Percentiles rank a stretch among this genome's conserved stretches.
phyloP scores from a whole-genome alignment of 2,888 invertebrate genomes.

The Orthosia gracilis region DNA sequence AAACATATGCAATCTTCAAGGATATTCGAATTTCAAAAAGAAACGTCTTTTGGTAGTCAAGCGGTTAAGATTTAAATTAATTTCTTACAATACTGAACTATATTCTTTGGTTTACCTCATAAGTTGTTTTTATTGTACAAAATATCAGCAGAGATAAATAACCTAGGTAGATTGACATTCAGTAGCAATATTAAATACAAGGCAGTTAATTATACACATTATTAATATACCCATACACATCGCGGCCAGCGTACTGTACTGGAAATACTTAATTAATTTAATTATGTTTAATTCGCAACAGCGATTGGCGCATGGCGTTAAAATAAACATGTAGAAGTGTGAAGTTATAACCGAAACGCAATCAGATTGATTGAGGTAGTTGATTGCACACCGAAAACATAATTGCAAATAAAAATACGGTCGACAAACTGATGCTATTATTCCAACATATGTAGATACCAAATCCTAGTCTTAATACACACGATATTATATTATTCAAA shows the following conservation, averaged over 20 bases:
- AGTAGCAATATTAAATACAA: conserved; percentile 66
- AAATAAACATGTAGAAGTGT: conserved; percentile 3
- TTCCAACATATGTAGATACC: neutral
- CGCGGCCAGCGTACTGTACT: conserved; percentile 22
- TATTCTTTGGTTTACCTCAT: neutral
- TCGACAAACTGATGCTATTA: neutral
- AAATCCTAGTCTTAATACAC: neutral
- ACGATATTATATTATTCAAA: conserved; percentile 18
- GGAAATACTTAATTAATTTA: conserved; percentile 41
- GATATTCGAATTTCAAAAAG: neutral
- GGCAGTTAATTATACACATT: conserved; percentile 56
- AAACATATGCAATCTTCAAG: too few relatives aligned
- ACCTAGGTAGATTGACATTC: conserved; percentile 60
- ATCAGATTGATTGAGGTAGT: conserved; percentile 6
- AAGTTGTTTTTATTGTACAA: neutral
- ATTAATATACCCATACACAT: conserved; percentile 42
- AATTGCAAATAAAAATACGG: neutral
- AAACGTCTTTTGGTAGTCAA: neutral
- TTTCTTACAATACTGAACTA: neutral
- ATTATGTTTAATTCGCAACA: conserved; percentile 25
- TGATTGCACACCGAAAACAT: conserved; percentile 4
- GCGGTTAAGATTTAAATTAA: neutral
- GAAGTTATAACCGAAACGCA: conserved; percentile 1
- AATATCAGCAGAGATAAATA: conserved; percentile 23
- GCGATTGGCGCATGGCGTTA: neutral